Evolutionary conservation across 2,888 invertebrate genomes (phyloP), one percentile per base, ranked within the genome.

Genomic region (Esperia sulphurella): DNA sequence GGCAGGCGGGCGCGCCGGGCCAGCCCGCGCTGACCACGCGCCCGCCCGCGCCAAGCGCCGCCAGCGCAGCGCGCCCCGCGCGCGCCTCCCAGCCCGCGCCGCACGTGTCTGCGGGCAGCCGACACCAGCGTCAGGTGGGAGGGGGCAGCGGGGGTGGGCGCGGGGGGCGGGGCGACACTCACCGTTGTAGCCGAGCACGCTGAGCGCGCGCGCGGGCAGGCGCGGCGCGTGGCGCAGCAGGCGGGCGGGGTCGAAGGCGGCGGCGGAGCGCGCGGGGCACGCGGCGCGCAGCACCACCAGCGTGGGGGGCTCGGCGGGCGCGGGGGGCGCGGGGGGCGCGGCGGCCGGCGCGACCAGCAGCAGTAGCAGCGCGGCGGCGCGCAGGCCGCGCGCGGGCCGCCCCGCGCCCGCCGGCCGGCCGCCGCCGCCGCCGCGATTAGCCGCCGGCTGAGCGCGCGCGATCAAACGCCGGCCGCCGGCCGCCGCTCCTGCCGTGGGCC

Each of bases 201-300:
- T 2, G 12, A 37, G 12, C 41, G 39, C 42, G 38, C 12, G 14
- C 46, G 57, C 28, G 49, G 51, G 35, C 41, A 61, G 56, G 37
- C 55, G 46, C 55, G 70, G 35, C 42, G 45, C 14, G 9, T 7
- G 5, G 43, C 3, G 14, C 30, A n/a, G n/a, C 37, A 45, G 59
- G 48, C 54, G 57, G 45, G 46, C 63, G 54, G 57, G 55, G 48
- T 48, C 28, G 68, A 69, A 80, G 52, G 70, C 81, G 54, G 69
- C 68, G 30, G 51, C 43, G 52, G 56, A 57, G 49, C 53, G 57
- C 54, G 58, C 55, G 48, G 33, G 46, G 68, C 71, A 81, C 51
- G 71, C 82, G 54, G 68, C 68, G 54, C 77, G 78, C 65, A 75
- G 72, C 63, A 80, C 76, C 43, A 77, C 73, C 63, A 76, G 74